Conservation (phyloP, 1,140 invertebrate genomes). For the Chelonus insularis region DNA sequence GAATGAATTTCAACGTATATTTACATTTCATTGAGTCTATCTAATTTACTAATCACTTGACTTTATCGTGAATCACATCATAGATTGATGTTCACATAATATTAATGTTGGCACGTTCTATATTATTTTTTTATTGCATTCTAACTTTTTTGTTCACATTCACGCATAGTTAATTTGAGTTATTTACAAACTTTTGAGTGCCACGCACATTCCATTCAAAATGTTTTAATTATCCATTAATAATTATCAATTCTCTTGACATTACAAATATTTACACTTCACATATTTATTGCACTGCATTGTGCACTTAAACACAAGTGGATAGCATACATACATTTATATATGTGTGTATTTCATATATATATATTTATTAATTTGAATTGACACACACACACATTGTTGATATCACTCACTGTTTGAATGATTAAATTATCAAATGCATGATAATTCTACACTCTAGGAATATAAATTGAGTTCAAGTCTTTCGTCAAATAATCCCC, state of each 20-base stretch:
- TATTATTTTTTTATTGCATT: background rate
- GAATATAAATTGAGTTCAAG: background rate
- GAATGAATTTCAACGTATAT: too few relatives aligned
- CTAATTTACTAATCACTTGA: too few relatives aligned
- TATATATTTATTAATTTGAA: slow-evolving; percentile 17
- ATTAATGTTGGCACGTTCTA: background rate
- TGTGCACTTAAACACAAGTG: slow-evolving; percentile 15
- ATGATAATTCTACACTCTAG: background rate
- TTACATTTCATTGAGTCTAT: too few relatives aligned
- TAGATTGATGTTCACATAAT: too few relatives aligned
- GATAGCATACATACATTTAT: too few relatives aligned
- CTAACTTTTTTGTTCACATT: background rate
- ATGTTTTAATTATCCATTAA: slow-evolving; percentile 3
- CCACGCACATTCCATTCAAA: slow-evolving; percentile 28
- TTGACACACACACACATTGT: slow-evolving; percentile 14
- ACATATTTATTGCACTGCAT: slow-evolving; percentile 30
- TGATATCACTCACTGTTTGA: slow-evolving; percentile 14
- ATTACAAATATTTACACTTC: slow-evolving; percentile 31
- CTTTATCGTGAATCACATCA: too few relatives aligned
- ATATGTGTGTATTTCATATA: background rate
- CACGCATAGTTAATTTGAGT: background rate
- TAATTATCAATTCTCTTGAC: slow-evolving; percentile 20
- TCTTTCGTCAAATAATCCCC: background rate
- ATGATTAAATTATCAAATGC: slow-evolving; percentile 15
- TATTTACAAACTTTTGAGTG: slow-evolving; percentile 41